phyloP scores from a whole-genome alignment of 2,797 vertebrate species.

The Arvicola amphibius region DNA sequence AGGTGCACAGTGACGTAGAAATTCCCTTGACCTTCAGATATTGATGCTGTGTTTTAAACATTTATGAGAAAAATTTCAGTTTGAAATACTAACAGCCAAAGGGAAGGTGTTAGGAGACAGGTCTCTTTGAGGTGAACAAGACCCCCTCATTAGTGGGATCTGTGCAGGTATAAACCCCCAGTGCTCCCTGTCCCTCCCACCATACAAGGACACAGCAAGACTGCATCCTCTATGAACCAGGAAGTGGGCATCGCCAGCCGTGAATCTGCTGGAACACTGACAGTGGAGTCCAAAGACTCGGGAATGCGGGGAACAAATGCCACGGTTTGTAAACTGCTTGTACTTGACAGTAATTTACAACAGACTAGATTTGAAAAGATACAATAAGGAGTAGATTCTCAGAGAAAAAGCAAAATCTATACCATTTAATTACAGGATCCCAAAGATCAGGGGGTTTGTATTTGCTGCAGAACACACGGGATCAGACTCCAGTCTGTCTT shows the following conservation, averaged over 20 bases:
- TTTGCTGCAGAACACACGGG: not conserved
- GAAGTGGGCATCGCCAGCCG: not conserved
- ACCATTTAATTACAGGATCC: conserved; percentile 5
- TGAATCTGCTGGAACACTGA: not conserved
- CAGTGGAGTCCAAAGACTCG: not conserved
- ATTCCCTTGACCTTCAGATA: not conserved
- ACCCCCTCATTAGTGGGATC: not conserved
- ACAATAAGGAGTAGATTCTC: not conserved
- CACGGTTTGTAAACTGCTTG: not conserved
- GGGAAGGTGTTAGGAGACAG: not conserved
- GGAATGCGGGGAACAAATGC: not conserved
- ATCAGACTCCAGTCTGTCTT: not conserved
- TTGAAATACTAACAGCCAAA: not conserved
- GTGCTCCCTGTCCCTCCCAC: not conserved
- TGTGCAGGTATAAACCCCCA: not conserved
- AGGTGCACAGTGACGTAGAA: conserved; percentile 9
- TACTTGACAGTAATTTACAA: not conserved
- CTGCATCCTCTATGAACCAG: not conserved
- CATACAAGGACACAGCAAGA: not conserved
- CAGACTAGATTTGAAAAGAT: not conserved
- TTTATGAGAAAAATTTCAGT: not conserved
- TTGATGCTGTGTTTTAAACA: not conserved
- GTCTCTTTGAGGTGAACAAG: not conserved
- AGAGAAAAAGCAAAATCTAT: conserved; percentile 8
- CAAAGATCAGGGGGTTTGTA: not conserved